Percentiles rank a stretch among this genome's conserved stretches.
Conservation (phyloP, 2,797 vertebrate species). For the Pseudomugil gertrudae region DNA sequence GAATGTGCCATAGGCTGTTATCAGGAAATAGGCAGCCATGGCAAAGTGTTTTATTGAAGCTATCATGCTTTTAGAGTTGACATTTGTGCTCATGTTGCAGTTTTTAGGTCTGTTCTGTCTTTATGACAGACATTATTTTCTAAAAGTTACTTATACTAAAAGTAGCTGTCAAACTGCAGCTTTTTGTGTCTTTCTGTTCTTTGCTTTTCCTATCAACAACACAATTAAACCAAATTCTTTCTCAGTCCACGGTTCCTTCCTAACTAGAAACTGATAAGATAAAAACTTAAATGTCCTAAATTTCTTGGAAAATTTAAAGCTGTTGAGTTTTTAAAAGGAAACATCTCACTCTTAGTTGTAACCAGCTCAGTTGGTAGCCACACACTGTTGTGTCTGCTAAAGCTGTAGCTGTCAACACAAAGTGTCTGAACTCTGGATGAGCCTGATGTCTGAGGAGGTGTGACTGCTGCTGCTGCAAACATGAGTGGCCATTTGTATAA, state of each 20-base stretch:
- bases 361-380: slow-evolving; percentile 59
- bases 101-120: slow-evolving; percentile 50
- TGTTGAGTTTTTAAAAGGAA: slow-evolving; percentile 13
- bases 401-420: slow-evolving; percentile 69
- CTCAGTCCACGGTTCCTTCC: slow-evolving; percentile 8
- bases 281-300: slow-evolving; percentile 11
- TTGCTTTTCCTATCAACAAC: background rate
- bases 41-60: slow-evolving; percentile 46
- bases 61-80: slow-evolving; percentile 43
- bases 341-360: slow-evolving; percentile 31
- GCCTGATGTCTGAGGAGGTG: slow-evolving; percentile 66
- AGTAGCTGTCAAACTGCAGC: slow-evolving; percentile 33
- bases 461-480: slow-evolving; percentile 69
- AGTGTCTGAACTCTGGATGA: slow-evolving; percentile 68
- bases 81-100: slow-evolving; percentile 40
- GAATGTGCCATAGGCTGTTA: slow-evolving; percentile 66
- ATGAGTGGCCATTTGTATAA: slow-evolving; percentile 73
- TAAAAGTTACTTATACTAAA: slow-evolving; percentile 23
- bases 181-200: slow-evolving; percentile 8
- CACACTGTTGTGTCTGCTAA: slow-evolving; percentile 62
- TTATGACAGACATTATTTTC: slow-evolving; percentile 33
- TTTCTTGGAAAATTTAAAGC: slow-evolving; percentile 14
- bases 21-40: slow-evolving; percentile 55
- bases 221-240: slow-evolving; percentile 8
- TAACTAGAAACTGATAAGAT: slow-evolving; percentile 14